phyloP scores from a whole-genome alignment of 1,140 invertebrate genomes.

The Hyles euphorbiae region DNA sequence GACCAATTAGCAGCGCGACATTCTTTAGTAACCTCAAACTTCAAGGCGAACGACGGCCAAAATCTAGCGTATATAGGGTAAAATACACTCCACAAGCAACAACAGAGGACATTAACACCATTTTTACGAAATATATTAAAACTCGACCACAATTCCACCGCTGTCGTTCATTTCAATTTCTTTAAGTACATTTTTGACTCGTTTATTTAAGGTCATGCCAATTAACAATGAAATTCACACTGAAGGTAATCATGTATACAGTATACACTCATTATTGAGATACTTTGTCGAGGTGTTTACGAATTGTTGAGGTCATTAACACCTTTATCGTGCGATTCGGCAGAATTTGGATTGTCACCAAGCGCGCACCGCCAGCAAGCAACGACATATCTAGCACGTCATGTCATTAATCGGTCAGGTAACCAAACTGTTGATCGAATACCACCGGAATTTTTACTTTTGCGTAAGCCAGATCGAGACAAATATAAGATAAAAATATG shows the following conservation, averaged over 20 bases:
- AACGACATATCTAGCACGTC: conserved; percentile 15
- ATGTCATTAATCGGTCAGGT: conserved; percentile 24
- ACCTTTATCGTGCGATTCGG: conserved; percentile 44
- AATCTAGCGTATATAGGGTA: not conserved
- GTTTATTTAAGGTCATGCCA: too few species aligned
- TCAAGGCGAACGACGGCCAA: not conserved
- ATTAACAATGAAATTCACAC: too few species aligned
- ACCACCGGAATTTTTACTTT: too few species aligned
- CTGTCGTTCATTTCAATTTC: too few species aligned
- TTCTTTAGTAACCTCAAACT: not conserved
- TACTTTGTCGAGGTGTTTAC: conserved; percentile 43
- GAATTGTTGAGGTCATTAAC: conserved; percentile 49
- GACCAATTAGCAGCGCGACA: too few species aligned
- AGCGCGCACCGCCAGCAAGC: conserved; percentile 21
- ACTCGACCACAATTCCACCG: too few species aligned
- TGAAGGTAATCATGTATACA: conserved; percentile 7
- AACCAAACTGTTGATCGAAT: not conserved
- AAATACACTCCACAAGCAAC: too few species aligned
- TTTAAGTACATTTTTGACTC: too few species aligned
- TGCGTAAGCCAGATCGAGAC: too few species aligned
- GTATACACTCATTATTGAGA: conserved; percentile 18
- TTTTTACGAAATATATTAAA: too few species aligned
- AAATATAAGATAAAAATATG: too few species aligned
- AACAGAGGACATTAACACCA: too few species aligned
- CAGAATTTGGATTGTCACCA: conserved; percentile 49